Evolutionary conservation across 1,140 invertebrate species (phyloP), one percentile per base, ranked within the genome.

Genomic region (Pectinophora gossypiella): DNA sequence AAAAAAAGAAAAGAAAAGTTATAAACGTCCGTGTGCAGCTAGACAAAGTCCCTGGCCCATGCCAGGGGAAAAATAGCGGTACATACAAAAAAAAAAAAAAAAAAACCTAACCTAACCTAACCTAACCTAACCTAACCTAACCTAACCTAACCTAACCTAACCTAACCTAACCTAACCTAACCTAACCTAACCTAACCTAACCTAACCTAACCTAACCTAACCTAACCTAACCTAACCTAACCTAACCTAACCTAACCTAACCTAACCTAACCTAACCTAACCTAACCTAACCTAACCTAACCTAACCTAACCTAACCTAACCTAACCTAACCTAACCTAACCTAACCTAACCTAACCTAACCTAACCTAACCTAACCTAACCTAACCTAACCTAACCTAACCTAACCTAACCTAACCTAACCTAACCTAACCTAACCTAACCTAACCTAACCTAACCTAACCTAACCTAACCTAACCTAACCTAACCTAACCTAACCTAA

Each of bases 341-440:
- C 72, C 65, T 64, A 60, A 64, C 63, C 64, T 51, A 69, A 61
- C 61, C 54, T 53, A 74, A 67, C 61, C 59, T 71, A 64, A 68
- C 67, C 58, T 72, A 72, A 65, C 64, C 67, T 69, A 72, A 69
- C 68, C 56, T 68, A 69, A 72, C 68, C 58, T 61, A 69, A 69
- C 67, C 67, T 72, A 72, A 68, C 65, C 64, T 65, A 52, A 58
- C 56, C 46, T 50, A 49, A 46, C 19, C 44, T 46, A 46, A 46
- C 44, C 44, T 27, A 46, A 46, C 44, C 44, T 46, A 46, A 54
- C 55, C 55, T 51, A 55, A 58, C 60, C 55, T 58, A 56, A 52
- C 56, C 52, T 49, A 51, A 59, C 61, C 61, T 59, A 59, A 56
- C 53, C 61, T 59, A 56, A 58, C 60, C 60, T 62, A 58, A 57